These are phyloP conservation scores for Isichthys henryi DNA, from an alignment of 2,113 vertebrate species.

Conservation along the genomic window DNA sequence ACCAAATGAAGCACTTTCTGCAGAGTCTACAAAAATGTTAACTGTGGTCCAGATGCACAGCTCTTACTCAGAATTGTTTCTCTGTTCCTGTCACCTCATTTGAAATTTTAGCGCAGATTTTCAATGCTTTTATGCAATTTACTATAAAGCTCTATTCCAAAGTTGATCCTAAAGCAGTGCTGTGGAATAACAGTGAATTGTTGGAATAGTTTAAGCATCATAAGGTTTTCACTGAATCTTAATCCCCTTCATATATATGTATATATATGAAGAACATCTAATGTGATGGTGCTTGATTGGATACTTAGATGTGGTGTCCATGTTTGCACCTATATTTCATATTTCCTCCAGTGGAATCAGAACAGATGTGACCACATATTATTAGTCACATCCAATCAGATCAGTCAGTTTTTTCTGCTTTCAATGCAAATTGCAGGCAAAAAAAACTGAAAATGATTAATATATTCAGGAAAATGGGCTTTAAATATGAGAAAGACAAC, in stretches of 20 bases:
- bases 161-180: neutral
- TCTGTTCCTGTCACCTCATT: neutral
- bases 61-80: neutral
- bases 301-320: conserved; percentile 48
- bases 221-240: neutral
- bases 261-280: neutral
- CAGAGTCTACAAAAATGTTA: neutral
- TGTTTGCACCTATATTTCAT: conserved; percentile 31
- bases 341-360: conserved; percentile 35
- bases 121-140: neutral
- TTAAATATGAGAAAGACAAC: neutral
- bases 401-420: conserved; percentile 50
- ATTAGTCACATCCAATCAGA: conserved; percentile 57
- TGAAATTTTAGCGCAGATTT: neutral
- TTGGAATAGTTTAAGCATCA: neutral
- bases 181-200: neutral
- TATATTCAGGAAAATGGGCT: neutral
- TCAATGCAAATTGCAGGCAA: conserved; percentile 49
- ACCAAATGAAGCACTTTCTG: neutral
- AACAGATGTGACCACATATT: conserved; percentile 56
- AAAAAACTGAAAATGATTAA: conserved; percentile 47
- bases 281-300: conserved; percentile 32
- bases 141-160: neutral
- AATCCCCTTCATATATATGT: neutral
- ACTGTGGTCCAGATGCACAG: neutral